Evolutionary conservation across 2,888 invertebrate species (phyloP).

Genomic region (Drosophila flavopinicola): DNA sequence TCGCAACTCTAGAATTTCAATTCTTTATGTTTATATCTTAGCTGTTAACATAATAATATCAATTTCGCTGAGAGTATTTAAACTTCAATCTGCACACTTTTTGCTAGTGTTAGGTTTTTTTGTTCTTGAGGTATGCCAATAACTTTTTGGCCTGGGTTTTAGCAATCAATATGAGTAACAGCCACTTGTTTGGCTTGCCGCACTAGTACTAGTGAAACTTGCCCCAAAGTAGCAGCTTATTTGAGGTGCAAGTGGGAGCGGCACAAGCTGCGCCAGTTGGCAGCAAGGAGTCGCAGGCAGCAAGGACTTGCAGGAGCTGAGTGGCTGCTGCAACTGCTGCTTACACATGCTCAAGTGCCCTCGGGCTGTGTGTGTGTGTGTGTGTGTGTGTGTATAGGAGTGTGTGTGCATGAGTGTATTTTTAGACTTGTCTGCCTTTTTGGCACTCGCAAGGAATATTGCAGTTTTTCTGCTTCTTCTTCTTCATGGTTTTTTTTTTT

Average conservation of each 20-base stretch:
- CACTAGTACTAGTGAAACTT: conserved; percentile 53
- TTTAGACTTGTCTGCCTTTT: conserved; percentile 73
- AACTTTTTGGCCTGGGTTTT: conserved; percentile 37
- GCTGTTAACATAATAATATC: too few species aligned
- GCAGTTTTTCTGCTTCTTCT: conserved; percentile 62
- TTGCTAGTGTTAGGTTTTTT: not conserved
- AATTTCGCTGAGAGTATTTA: not conserved
- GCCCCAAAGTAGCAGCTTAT: conserved; percentile 67
- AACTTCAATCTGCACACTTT: conserved; percentile 2
- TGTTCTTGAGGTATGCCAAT: conserved; percentile 30
- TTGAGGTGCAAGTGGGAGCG: conserved; percentile 23
- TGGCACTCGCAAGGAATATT: conserved; percentile 67
- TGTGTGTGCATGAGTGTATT: conserved; percentile 46
- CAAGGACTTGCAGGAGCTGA: conserved; percentile 24
- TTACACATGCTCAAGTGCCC: conserved; percentile 59
- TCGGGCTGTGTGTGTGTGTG: conserved; percentile 7
- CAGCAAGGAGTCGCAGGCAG: not conserved
- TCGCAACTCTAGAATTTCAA: too few species aligned
- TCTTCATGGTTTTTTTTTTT: conserved; percentile 4
- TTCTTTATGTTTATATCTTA: too few species aligned
- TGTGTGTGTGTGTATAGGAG: conserved; percentile 1
- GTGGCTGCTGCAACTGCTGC: conserved; percentile 42
- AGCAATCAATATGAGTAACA: conserved; percentile 67
- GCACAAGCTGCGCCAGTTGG: conserved; percentile 8
- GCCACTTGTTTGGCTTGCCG: conserved; percentile 72